Evolutionary conservation across 2,888 invertebrate genomes (phyloP).

Genomic region (Conops quadrifasciatus): DNA sequence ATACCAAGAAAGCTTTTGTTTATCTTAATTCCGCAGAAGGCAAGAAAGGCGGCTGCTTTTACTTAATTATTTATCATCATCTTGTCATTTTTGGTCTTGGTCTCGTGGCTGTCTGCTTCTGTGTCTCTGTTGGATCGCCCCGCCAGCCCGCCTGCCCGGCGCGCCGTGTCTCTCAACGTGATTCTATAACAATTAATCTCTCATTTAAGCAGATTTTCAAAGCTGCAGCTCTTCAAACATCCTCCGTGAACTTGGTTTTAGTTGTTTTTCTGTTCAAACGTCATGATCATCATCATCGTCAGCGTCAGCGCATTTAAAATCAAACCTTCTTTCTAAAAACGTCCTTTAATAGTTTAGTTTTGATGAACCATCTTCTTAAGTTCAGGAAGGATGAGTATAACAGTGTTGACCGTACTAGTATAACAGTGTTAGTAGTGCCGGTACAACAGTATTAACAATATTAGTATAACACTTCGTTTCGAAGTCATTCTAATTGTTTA

Average conservation of each 20-base stretch:
- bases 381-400: no score
- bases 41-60: neutral
- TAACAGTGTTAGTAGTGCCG: no score
- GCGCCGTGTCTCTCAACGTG: neutral
- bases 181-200: conserved; percentile 26
- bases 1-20: neutral
- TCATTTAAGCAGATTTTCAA: neutral
- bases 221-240: neutral
- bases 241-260: neutral
- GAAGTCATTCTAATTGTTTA: no score
- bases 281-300: conserved; percentile 9
- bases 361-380: no score
- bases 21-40: neutral
- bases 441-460: no score
- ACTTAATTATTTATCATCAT: neutral
- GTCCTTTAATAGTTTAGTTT: no score
- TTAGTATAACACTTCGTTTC: no score
- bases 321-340: no score
- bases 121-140: neutral
- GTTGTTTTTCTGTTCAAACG: neutral
- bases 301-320: no score
- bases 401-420: no score
- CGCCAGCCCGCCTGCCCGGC: neutral
- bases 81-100: neutral
- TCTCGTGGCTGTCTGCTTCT: neutral